Evolutionary conservation across 2,113 vertebrate genomes (phyloP).

Genomic region (Suncus etruscus): DNA sequence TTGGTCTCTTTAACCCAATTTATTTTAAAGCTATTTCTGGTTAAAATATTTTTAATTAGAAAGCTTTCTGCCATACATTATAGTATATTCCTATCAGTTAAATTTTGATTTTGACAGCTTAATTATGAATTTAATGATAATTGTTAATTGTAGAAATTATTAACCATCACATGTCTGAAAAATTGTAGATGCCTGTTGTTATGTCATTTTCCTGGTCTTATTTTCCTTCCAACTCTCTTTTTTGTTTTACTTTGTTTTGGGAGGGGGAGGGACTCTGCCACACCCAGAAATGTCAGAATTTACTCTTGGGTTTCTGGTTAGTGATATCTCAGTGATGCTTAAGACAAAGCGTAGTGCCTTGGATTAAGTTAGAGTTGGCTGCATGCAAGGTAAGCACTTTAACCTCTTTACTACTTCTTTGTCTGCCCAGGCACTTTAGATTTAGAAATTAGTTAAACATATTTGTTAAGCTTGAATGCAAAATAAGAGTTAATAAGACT

Average conservation of each 20-base stretch:
- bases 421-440: background rate
- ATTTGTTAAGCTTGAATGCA: background rate
- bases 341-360: too few species aligned
- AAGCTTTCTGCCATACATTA: background rate
- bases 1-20: background rate
- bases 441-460: constrained; percentile 6
- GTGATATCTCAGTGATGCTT: too few species aligned
- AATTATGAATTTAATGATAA: background rate
- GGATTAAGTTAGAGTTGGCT: too few species aligned
- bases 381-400: too few species aligned
- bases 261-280: too few species aligned
- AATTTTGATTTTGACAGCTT: background rate
- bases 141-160: background rate
- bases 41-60: background rate
- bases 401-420: too few species aligned
- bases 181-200: background rate
- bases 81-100: background rate
- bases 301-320: too few species aligned
- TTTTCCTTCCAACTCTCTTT: background rate
- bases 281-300: too few species aligned
- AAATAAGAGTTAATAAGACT: background rate
- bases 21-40: constrained; percentile 1
- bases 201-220: background rate
- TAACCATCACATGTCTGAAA: background rate
- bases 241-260: too few species aligned